Base-by-base conservation (phyloP, 2,113 vertebrate species). In the Gadus chalcogrammus region DNA sequence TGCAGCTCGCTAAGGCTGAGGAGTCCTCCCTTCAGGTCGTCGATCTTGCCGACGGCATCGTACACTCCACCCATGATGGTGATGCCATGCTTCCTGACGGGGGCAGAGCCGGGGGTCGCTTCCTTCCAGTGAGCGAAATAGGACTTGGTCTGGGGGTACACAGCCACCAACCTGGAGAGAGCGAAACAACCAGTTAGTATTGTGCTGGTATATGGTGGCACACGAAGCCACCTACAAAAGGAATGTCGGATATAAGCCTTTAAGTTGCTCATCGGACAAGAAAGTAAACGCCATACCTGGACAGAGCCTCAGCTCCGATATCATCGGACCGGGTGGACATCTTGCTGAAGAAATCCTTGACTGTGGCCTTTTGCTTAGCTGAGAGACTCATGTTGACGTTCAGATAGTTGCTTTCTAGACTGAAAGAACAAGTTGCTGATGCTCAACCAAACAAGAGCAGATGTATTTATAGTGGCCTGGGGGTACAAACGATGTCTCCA, bases 91-190 rank as follows among this genome's bases (percentile, higher is more conserved):
- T 0, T 63, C 81, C 84, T 80, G 69, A 94, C 0, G 59, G 90
- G 87, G 24, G 68, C 28, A 0, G 93, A 94, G 72, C 81, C 82
- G 0, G 48, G 65, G 0, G 8, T 59, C 60, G 90, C 0, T 75
- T 93, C 90, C 11, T 69, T 67, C 15, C 91, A 92, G 90, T 94
- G 92, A 18, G 89, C 65, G 82, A 95, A 95, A 87, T 93, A 95
- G 74, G 90, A 91, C 85, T 94, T 94, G 83, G 92, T 93, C 68
- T 79, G 42, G n/a, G 92, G 92, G 80, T 83, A 88, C 78, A 77
- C 0, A 1, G 0, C 0, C 65, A 94, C 89, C 80, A 88, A 79
- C 86, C 93, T 94, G 79, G 12, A 24, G 13, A 56, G 4, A 61
- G 31, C 31, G 31, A 35, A 35, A 35, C 31, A 35, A 24, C 24